Evolutionary conservation across 37 sponge, comb jelly and placozoan genomes (phyloP).

Genomic region (Ephydatia muelleri): DNA sequence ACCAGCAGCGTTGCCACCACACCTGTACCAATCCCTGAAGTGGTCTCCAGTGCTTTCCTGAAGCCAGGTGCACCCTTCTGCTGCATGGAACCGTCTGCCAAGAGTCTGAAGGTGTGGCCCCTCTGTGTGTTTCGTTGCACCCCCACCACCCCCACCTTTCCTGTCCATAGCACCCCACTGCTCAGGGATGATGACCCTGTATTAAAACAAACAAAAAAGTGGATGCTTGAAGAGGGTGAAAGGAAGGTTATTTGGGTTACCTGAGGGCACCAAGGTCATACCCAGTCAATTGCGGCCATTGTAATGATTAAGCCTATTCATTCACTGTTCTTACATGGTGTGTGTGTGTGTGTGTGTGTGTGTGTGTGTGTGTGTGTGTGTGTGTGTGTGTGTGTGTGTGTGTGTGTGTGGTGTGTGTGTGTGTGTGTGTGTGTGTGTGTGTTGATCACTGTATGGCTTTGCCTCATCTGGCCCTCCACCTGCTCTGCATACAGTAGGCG

Average conservation of each 20-base stretch:
- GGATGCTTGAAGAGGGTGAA: background rate
- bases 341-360: conserved; percentile 5
- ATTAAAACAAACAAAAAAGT: background rate
- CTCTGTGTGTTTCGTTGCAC: background rate
- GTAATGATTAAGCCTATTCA: too few species aligned
- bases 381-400: conserved; percentile 15
- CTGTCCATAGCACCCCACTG: background rate
- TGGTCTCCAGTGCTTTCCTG: conserved; percentile 18
- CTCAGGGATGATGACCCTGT: background rate
- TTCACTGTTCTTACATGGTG: background rate
- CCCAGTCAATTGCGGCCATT: too few species aligned
- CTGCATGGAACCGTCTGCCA: conserved; percentile 80
- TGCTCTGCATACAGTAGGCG: too few species aligned
- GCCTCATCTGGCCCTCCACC: too few species aligned
- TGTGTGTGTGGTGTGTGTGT: background rate
- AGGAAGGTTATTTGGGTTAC: too few species aligned
- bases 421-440: background rate
- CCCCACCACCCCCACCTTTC: background rate
- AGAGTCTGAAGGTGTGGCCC: conserved; percentile 71
- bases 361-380: conserved; percentile 18
- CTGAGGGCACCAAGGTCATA: too few species aligned
- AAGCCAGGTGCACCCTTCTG: conserved; percentile 42
- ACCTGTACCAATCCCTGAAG: conserved; percentile 19
- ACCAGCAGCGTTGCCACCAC: conserved; percentile 64
- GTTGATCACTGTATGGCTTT: too few species aligned